phyloP scores from a whole-genome alignment of 2,888 invertebrate genomes.

The Phasia obesa region DNA sequence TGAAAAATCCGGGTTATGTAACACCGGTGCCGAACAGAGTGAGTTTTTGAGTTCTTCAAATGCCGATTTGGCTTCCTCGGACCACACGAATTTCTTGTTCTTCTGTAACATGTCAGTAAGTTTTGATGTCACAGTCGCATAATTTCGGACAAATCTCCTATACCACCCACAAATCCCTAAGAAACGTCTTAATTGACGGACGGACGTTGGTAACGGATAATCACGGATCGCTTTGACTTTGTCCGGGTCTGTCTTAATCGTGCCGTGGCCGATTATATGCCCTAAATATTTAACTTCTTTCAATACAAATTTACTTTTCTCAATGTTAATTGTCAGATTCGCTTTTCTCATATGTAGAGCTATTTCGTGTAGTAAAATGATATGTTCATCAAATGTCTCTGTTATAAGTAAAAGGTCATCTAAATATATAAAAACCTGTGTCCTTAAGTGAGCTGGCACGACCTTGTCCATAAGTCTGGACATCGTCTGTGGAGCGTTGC shows the following conservation, averaged over 20 bases:
- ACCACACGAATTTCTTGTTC: constrained; percentile 1
- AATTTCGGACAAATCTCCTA: constrained; percentile 12
- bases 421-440: constrained; percentile 7
- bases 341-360: too few species aligned
- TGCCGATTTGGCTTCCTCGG: constrained; percentile 3
- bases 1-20: constrained; percentile 1
- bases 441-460: not conserved
- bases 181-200: constrained; percentile 23
- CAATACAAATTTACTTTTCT: not conserved
- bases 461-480: constrained; percentile 14
- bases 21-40: not conserved
- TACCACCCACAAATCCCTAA: constrained; percentile 31
- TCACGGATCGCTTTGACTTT: constrained; percentile 8
- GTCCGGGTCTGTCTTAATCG: constrained; percentile 15
- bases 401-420: constrained; percentile 6
- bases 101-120: constrained; percentile 29
- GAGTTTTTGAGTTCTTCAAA: constrained; percentile 7
- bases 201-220: constrained; percentile 10
- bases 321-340: too few species aligned
- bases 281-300: constrained; percentile 15
- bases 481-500: constrained; percentile 2
- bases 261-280: not conserved
- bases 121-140: constrained; percentile 16
- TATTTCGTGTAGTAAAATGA: too few species aligned
- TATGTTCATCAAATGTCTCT: not conserved